Percentiles rank a stretch among this genome's conserved stretches.
phyloP scores from a whole-genome alignment of 2,113 vertebrate genomes.

The Seriola quinqueradiata region DNA sequence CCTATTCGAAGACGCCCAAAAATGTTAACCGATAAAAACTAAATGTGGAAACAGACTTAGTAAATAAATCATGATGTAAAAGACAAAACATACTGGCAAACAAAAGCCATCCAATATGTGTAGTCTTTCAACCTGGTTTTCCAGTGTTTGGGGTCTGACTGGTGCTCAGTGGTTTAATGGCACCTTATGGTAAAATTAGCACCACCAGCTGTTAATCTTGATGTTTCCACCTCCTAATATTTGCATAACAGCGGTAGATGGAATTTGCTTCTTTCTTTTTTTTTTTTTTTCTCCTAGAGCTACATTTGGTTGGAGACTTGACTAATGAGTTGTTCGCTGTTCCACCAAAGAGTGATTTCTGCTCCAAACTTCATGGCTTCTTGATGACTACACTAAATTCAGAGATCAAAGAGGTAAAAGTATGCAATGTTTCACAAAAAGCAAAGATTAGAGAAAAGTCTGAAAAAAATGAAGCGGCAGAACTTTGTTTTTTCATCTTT shows the following conservation, averaged over 20 bases:
- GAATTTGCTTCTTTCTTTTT: too few species aligned
- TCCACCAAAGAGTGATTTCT: neutral
- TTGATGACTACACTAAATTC: neutral
- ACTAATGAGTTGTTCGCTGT: conserved; percentile 5
- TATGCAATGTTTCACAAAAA: neutral
- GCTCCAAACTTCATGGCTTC: neutral
- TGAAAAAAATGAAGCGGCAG: neutral
- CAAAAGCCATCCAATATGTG: too few species aligned
- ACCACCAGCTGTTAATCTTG: too few species aligned
- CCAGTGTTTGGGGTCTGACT: neutral
- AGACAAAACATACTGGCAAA: neutral
- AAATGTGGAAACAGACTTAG: too few species aligned
- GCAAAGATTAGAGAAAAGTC: neutral
- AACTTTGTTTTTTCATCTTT: neutral
- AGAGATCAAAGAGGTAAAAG: neutral
- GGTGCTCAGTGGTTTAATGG: neutral
- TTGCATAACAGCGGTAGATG: neutral
- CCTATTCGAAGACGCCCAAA: too few species aligned
- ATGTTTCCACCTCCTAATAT: neutral
- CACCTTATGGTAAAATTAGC: neutral
- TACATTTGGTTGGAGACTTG: neutral
- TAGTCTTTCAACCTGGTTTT: neutral
- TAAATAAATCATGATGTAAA: too few species aligned
- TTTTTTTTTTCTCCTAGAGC: neutral
- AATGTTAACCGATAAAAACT: neutral